Evolutionary conservation across 2,888 invertebrate species (phyloP).

Genomic region (Metacarcinus magister): DNA sequence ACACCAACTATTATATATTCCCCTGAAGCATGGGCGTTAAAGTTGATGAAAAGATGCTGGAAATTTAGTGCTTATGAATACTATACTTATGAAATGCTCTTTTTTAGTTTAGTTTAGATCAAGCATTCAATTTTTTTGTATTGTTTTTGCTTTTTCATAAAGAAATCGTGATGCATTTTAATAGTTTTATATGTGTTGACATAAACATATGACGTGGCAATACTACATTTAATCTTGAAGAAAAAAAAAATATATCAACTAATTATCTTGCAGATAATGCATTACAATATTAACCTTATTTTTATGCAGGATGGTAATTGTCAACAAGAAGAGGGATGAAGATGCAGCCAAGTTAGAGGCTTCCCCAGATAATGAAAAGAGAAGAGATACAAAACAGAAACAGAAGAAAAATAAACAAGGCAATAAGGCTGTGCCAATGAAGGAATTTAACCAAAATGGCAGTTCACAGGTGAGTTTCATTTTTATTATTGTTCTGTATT

Average conservation of each 20-base stretch:
- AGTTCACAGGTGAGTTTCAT: slow-evolving; percentile 60
- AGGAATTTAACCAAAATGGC: slow-evolving; percentile 31
- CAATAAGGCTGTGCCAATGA: background rate
- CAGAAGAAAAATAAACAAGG: slow-evolving; percentile 42
- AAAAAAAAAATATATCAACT: too few species aligned
- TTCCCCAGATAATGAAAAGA: slow-evolving; percentile 79
- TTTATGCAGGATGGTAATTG: slow-evolving; percentile 72
- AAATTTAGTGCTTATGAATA: too few species aligned
- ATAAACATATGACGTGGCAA: background rate
- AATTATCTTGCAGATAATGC: background rate
- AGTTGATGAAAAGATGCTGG: too few species aligned
- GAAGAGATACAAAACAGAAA: slow-evolving; percentile 64
- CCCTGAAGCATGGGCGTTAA: too few species aligned
- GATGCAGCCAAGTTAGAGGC: slow-evolving; percentile 74
- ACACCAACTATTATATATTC: too few species aligned
- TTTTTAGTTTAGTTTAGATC: too few species aligned
- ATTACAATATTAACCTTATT: background rate
- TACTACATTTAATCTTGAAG: background rate
- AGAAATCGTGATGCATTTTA: too few species aligned
- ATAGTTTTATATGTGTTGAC: background rate
- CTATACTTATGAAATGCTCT: too few species aligned
- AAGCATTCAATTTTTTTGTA: too few species aligned
- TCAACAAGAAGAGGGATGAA: slow-evolving; percentile 79
- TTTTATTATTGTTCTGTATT: background rate
- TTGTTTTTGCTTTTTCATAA: too few species aligned